Conservation (phyloP, 2,797 vertebrate genomes). For the Monodelphis domestica region DNA sequence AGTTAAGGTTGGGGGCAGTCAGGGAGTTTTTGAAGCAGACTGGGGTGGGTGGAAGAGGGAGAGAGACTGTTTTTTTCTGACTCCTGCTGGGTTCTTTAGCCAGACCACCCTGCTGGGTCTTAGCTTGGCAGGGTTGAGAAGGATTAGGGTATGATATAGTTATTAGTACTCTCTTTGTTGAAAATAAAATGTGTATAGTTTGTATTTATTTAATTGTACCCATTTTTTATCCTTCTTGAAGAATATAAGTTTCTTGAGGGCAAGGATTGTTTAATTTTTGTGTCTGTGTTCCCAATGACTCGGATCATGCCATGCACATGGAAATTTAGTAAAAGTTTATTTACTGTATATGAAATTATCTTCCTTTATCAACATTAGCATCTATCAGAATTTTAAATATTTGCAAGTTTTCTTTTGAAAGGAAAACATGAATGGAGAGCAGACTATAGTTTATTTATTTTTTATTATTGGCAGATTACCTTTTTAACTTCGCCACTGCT, state of each 20-base stretch:
- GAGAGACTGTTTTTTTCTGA: no score
- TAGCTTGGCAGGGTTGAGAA: no score
- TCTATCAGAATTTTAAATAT: neutral
- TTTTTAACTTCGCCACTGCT: conserved; percentile 94
- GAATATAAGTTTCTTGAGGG: neutral
- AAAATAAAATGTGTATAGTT: neutral
- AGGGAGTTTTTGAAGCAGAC: no score
- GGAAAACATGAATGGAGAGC: conserved; percentile 18
- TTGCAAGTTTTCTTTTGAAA: neutral
- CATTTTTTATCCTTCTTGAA: neutral
- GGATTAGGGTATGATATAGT: no score
- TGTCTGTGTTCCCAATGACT: neutral
- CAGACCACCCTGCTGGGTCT: no score
- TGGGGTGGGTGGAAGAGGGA: no score
- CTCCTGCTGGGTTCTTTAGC: no score
- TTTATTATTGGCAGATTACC: conserved; percentile 87
- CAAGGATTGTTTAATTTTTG: neutral
- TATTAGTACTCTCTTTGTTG: neutral
- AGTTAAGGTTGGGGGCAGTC: no score
- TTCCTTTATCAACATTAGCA: neutral
- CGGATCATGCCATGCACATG: no score
- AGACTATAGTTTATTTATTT: conserved; percentile 31
- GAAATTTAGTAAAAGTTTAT: neutral
- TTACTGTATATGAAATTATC: neutral
- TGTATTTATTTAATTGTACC: neutral